Base-by-base conservation (phyloP, 2,113 vertebrate genomes). In the Rhinoderma darwinii region DNA sequence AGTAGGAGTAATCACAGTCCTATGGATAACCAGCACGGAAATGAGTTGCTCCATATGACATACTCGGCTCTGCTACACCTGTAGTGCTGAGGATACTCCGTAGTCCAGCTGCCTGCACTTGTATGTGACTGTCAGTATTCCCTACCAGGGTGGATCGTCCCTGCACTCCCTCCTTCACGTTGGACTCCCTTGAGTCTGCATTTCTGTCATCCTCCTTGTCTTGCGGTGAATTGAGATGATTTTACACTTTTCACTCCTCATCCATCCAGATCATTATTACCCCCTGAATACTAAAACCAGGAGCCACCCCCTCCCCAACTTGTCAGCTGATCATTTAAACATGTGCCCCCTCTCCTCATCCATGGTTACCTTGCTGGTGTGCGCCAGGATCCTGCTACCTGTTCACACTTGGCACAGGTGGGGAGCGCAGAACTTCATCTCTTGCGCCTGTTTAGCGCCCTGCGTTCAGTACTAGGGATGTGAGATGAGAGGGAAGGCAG, bases 301-400 rank as follows among this genome's bases (percentile, higher is more conserved):
- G 39, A 66, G 74, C 39, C 73, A 1, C 43, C 73, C 73, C 73
- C 70, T 43, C 70, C 70, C 37, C 70, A 43, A 30, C 32, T 41
- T 47, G 72, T 80, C 76, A 86, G 76, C 63, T 86, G 84, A 81
- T 37, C 44, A 44, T 43, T 56, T 20, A 85, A 51, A 66, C 84
- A 43, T 44, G 27, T 51, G 39, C 74, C 84, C 66, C 59, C 61
- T 66, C 27, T 54, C 76, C 61, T 50, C 47, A 22, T 22, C 30
- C 74, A 14, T 44, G 41, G 44, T 11, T 6, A 30, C 43, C 75
- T 10, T 35, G 17, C 17, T 59, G 44, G 37, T 84, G n/a, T 63
- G 17, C 72, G 75, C 30, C 83, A 14, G 35, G n/a, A 50, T 22
- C 11, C 18, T 9, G 20, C 6, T 39, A 79, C 84, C 84, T 86